A percentile compares a stretch with the other conserved stretches of the same genome.
Evolutionary conservation across 1,140 invertebrate genomes (phyloP).

Genomic region (Drosophila sechellia): DNA sequence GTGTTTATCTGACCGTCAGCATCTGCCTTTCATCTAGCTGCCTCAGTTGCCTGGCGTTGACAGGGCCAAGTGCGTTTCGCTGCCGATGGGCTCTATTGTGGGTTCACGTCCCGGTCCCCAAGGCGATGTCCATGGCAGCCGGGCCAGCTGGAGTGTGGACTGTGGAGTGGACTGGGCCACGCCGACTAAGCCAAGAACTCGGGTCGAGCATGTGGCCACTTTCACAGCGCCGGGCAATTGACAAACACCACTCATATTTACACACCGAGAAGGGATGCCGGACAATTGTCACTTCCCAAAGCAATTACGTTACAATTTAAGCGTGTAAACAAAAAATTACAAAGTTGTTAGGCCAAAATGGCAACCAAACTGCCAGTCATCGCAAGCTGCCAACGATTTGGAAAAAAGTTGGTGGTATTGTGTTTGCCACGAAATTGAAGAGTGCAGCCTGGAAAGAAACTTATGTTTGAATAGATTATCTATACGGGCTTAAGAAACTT

Average conservation of each 20-base stretch:
- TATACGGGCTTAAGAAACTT: not conserved
- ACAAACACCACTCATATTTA: conserved; percentile 36
- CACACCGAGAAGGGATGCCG: conserved; percentile 31
- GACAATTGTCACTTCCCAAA: conserved; percentile 79
- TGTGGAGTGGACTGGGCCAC: conserved; percentile 5
- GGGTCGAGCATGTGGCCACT: conserved; percentile 69
- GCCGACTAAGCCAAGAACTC: conserved; percentile 35
- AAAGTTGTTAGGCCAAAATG: conserved; percentile 79
- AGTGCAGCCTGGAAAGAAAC: not conserved
- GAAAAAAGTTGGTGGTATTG: not conserved
- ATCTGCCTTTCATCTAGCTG: conserved; percentile 67
- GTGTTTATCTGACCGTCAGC: conserved; percentile 64
- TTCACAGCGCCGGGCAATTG: conserved; percentile 70
- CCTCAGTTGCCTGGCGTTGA: conserved; percentile 54
- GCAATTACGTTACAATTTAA: conserved; percentile 81
- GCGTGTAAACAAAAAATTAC: conserved; percentile 83
- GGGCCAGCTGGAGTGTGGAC: no score
- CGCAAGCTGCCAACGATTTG: conserved; percentile 37
- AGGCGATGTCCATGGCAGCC: conserved; percentile 34
- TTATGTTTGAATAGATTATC: not conserved
- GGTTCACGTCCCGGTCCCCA: conserved; percentile 1
- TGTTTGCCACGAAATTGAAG: not conserved
- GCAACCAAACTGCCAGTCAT: conserved; percentile 74
- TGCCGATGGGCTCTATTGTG: conserved; percentile 47
- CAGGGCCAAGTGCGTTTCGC: conserved; percentile 60